Evolutionary conservation across 2,113 vertebrate species (phyloP), one percentile per base, ranked within the genome.

Genomic region (Oryzias javanicus): DNA sequence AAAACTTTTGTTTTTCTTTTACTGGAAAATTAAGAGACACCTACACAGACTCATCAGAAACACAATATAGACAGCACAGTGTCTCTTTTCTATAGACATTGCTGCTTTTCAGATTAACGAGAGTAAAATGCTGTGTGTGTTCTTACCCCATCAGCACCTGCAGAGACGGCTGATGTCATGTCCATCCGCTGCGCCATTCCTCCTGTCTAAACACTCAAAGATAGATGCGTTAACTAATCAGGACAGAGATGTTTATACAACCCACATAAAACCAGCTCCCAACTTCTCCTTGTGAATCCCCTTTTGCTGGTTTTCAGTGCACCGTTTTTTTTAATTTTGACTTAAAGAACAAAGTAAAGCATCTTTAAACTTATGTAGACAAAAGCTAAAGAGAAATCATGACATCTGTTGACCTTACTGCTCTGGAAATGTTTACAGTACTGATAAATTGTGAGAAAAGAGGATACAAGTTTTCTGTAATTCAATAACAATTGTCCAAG

Each of bases 161-260:
- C 64, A 58, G 35, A 27, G 45, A 40, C 65, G 74, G 70, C 66
- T 79, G 72, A 82, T 55, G 66, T 72, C 64, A 53, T 69, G 79
- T 87, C 79, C 75, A 22, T 89, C 77, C 70, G 59, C 71, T 18
- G 64, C 60, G 61, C 83, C 45, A 60, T 72, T 66, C 24, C 44
- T 68, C 60, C 53, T 47, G 27, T 86, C 82, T 74, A 87, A 89
- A 89, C 87, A 89, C 66, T 60, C 51, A 22, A 71, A 85, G 83
- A 89, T 80, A 59, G 82, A 89, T 84, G 77, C 51, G 44, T 68
- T 73, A 45, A 79, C 73, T 82, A 88, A 89, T 89, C 88, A 84
- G 79, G 69, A 73, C 40, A 45, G 41, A 15, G 35, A 58, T 42
- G 50, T 42, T 55, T 47, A 60, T 69, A 60, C 48, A 59, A 66